Evolutionary conservation across 2,113 vertebrate genomes (phyloP).

Genomic region (Camelus dromedarius): DNA sequence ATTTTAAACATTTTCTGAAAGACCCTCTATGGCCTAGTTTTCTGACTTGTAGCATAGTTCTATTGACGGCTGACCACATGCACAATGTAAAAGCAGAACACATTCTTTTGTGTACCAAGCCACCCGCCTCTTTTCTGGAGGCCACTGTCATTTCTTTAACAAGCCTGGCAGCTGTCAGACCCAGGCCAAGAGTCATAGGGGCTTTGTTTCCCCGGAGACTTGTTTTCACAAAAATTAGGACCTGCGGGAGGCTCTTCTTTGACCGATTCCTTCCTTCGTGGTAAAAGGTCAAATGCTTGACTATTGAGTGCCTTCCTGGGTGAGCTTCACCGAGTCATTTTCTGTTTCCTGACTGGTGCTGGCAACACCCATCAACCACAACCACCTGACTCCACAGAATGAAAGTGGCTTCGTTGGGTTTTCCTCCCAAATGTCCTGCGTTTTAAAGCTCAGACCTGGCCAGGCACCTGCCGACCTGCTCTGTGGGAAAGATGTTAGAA

Average conservation of each 20-base stretch:
- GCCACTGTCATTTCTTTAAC: neutral
- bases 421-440: neutral
- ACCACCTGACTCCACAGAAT: neutral
- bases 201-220: neutral
- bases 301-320: neutral
- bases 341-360: neutral
- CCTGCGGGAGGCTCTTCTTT: neutral
- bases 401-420: neutral
- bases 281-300: neutral
- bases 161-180: slow-evolving; percentile 21
- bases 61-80: slow-evolving; percentile 16
- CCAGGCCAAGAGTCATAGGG: neutral
- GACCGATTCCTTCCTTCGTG: neutral
- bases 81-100: neutral
- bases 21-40: slow-evolving; percentile 26
- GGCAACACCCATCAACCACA: neutral
- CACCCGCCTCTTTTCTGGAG: neutral
- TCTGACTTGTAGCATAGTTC: neutral
- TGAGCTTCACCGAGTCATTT: neutral
- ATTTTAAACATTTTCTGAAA: slow-evolving; percentile 55
- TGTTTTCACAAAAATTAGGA: neutral
- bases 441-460: neutral
- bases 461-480: neutral
- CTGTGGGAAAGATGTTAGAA: neutral
- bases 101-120: neutral